These are phyloP conservation scores for Pangasius mekongensis DNA, from an alignment of 2,797 vertebrate genomes.

Conservation along the genomic window DNA sequence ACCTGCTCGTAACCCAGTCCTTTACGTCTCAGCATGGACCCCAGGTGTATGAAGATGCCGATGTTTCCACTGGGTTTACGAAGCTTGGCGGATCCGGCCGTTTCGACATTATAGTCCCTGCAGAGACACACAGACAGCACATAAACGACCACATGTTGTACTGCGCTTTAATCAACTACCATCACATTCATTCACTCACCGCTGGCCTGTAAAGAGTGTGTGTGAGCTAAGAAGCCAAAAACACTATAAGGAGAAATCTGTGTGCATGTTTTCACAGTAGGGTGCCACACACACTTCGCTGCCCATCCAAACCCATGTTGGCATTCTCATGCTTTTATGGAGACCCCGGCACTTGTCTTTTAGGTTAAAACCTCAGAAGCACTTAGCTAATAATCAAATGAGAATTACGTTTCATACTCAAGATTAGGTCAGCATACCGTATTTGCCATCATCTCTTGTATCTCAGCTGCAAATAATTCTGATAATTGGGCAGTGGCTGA, in stretches of 20 bases:
- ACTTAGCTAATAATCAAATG: slow-evolving; percentile 68
- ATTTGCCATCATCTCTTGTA: slow-evolving; percentile 56
- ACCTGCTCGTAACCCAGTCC: slow-evolving; percentile 66
- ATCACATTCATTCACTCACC: slow-evolving; percentile 22
- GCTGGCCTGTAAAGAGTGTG: slow-evolving; percentile 53
- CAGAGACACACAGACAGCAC: slow-evolving; percentile 69
- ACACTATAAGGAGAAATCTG: slow-evolving; percentile 34
- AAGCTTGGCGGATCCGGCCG: slow-evolving; percentile 73
- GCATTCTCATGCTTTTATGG: slow-evolving; percentile 53
- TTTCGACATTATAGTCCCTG: slow-evolving; percentile 77
- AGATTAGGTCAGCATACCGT: slow-evolving; percentile 64
- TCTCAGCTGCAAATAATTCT: slow-evolving; percentile 75
- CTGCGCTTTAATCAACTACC: slow-evolving; percentile 69
- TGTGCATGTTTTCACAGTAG: slow-evolving; percentile 37
- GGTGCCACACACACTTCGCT: slow-evolving; percentile 23
- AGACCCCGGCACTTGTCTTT: slow-evolving; percentile 50
- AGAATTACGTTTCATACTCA: slow-evolving; percentile 67
- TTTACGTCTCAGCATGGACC: slow-evolving; percentile 68
- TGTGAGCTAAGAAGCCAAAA: slow-evolving; percentile 55
- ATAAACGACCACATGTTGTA: slow-evolving; percentile 79
- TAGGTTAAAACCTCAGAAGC: slow-evolving; percentile 56
- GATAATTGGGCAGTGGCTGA: slow-evolving; percentile 69
- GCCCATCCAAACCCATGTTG: slow-evolving; percentile 24
- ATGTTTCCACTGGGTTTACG: slow-evolving; percentile 76
- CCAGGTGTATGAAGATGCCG: slow-evolving; percentile 74